Evolutionary conservation across 2,797 vertebrate genomes (phyloP).

Genomic region (Florisuga fusca): DNA sequence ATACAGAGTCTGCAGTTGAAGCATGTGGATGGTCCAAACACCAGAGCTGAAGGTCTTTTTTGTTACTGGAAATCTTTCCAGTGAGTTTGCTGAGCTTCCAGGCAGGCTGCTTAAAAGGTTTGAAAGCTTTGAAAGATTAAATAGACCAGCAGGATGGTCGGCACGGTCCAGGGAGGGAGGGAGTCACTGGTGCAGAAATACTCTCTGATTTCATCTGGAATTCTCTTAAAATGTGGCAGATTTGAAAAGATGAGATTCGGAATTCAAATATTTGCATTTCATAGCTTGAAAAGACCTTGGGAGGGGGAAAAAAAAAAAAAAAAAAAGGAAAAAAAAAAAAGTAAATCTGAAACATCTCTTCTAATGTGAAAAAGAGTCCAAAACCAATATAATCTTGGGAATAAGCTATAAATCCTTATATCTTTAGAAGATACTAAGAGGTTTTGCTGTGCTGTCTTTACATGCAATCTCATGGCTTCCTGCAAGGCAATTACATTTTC

Average conservation of each 20-base stretch:
- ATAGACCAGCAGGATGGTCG: background rate
- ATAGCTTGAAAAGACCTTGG: background rate
- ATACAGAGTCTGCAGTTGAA: fast-evolving
- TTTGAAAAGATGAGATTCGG: background rate
- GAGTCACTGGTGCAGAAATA: background rate
- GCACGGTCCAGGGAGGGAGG: background rate
- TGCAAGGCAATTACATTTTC: background rate
- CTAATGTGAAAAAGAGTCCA: too few species aligned
- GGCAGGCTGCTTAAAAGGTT: background rate
- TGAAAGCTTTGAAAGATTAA: background rate
- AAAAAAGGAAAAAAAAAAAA: background rate
- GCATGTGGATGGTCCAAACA: background rate
- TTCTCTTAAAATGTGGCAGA: background rate
- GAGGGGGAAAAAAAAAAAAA: background rate
- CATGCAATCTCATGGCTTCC: background rate
- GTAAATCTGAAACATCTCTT: background rate
- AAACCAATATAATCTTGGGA: fast-evolving
- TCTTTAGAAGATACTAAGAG: background rate
- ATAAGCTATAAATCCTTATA: too few species aligned
- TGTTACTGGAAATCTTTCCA: background rate
- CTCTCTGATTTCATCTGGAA: background rate
- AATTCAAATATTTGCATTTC: background rate
- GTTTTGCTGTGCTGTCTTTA: background rate
- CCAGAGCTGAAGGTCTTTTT: background rate
- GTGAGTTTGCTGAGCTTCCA: background rate